Evolutionary conservation across 2,888 invertebrate species (phyloP), one percentile per base, ranked within the genome.

Genomic region (Hedya salicella): DNA sequence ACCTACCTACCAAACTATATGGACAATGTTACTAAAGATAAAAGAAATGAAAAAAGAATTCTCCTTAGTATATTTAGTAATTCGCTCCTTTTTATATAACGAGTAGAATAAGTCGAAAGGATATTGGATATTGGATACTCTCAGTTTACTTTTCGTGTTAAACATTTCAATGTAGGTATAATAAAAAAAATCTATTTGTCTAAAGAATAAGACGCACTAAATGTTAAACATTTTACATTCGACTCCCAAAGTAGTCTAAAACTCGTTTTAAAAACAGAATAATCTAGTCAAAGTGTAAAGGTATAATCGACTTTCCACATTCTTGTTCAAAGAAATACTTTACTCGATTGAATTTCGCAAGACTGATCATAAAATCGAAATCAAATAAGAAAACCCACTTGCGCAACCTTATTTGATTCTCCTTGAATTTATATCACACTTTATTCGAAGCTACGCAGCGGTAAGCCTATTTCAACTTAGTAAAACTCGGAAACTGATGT

Each of bases 321-420:
- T 57, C 11, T 19, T 21, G 16, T 32, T 16, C 48, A 42, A 66
- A 54, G 11, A 57, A 49, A 54, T 40, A 61, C 19, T 54, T 66
- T 30, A 25, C 11, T n/a, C 19, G 52, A 65, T 65, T 50, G 54
- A 69, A 84, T 88, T 86, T 83, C 83, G 74, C 84, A 85, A 88
- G 78, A 75, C 71, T 69, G 77, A 72, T 77, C 80, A 81, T 86
- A 86, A 86, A 87, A 85, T 71, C 69, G 70, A 80, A 85, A 85
- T 82, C 74, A 80, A 82, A 88, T 87, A 89, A 87, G 81, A 77
- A 3, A 68, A 70, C 69, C 62, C 83, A 82, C 80, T 91, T 89
- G 79, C 78, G 83, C 85, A 90, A 88, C 81, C 69, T 74, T 76
- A 84, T 87, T 87, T 80, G 83, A 85, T 86, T 89, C 81, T 74